phyloP scores from a whole-genome alignment of 2,888 invertebrate genomes.

The Harpalus rubripes region DNA sequence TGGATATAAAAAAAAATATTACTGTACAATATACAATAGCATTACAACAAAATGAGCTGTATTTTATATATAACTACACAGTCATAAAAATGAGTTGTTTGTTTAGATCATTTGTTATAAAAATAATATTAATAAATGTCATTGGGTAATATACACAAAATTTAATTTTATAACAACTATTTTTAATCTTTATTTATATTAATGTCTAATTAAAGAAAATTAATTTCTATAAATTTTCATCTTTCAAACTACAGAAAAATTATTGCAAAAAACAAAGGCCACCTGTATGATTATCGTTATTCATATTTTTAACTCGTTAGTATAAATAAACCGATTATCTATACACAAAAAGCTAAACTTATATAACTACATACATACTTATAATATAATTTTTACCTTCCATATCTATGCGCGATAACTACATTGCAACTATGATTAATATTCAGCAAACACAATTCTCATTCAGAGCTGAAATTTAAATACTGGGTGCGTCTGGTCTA shows the following conservation, averaged over 20 bases:
- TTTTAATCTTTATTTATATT: background rate
- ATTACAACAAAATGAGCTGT: background rate
- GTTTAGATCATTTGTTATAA: background rate
- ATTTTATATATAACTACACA: background rate
- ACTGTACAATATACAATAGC: background rate
- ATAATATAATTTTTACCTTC: background rate
- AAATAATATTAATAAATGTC: background rate
- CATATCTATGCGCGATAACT: background rate
- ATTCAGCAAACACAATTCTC: slow-evolving; percentile 4
- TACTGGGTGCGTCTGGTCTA: slow-evolving; percentile 23
- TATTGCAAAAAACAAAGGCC: background rate
- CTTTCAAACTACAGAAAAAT: background rate
- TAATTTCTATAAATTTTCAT: background rate
- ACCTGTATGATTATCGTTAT: background rate
- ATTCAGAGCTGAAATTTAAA: background rate
- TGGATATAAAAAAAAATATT: too few species aligned
- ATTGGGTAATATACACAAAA: background rate
- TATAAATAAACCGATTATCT: slow-evolving; percentile 3
- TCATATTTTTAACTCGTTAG: background rate
- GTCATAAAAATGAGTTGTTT: background rate
- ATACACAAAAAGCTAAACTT: background rate
- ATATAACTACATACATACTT: background rate
- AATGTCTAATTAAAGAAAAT: background rate
- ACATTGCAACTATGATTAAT: background rate
- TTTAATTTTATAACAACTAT: too few species aligned